phyloP scores from a whole-genome alignment of 2,113 vertebrate species.

The Cariama cristata region DNA sequence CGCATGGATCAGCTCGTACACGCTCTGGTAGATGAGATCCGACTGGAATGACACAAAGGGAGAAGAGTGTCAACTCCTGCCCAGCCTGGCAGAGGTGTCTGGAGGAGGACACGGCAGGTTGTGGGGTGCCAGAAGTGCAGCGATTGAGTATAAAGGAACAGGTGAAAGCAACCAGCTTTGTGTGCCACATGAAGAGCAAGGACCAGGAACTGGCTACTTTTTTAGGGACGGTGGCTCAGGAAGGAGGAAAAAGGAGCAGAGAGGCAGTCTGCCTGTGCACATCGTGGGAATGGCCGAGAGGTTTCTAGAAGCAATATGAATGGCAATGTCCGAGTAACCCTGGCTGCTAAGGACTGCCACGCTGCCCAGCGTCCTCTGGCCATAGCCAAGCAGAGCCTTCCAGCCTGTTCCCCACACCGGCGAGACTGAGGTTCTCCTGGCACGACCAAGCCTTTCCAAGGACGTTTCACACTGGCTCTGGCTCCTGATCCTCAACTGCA shows the following conservation, averaged over 20 bases:
- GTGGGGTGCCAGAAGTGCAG: fast-evolving
- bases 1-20: not conserved
- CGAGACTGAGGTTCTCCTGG: not conserved
- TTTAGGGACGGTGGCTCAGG: not conserved
- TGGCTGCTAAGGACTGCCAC: not conserved
- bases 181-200: fast-evolving
- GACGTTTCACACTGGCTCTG: not conserved
- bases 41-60: not conserved
- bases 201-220: not conserved
- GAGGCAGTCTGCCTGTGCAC: not conserved
- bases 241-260: not conserved
- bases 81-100: not conserved
- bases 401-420: not conserved
- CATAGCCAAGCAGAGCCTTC: not conserved
- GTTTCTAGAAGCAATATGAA: not conserved
- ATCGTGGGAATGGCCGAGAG: not conserved
- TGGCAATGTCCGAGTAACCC: fast-evolving
- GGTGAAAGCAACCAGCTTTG: not conserved
- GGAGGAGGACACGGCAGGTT: not conserved
- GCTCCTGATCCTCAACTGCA: not conserved
- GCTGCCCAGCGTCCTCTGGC: not conserved
- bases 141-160: fast-evolving
- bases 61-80: not conserved
- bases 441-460: not conserved
- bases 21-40: conserved; percentile 16